Base-by-base conservation (phyloP, 2,888 invertebrate species). In the Emmelina monodactyla region DNA sequence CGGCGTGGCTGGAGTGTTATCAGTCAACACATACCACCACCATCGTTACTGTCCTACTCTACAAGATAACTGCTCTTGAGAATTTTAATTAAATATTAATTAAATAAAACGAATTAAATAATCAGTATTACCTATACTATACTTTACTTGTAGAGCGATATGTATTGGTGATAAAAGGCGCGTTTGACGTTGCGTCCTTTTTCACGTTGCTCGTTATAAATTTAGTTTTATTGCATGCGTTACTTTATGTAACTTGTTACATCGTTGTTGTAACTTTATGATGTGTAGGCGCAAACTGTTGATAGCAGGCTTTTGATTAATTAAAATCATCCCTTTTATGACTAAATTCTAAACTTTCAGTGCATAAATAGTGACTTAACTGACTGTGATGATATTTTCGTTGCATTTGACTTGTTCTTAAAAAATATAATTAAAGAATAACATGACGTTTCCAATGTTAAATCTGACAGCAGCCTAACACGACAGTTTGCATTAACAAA, bases 1-100 rank as follows among this genome's bases (percentile, higher is more conserved):
- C 35, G 39, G 47, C 49, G 55, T 56, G 55, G 60, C 57, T 61
- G 58, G 57, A 50, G 57, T 58, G 55, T 78, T 78, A 78, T 79
- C 79, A 67, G 67, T 62, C 60, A 65, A 64, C 68, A 67, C 69
- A 76, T 66, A 78, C 75, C 69, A 65, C 65, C 76, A 65, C 66
- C 76, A 63, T 75, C 79, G 75, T 76, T 73, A 78, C 73, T 76
- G 78, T 78, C 76, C 78, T 67, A 76, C 78, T 75, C 72, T 76
- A 73, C 68, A 68, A 76, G 79, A 78, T 78, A 79, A 79, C 68
- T 66, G 66, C 64, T 73, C 67, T 62, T 61, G 69, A 65, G 76
- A 75, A 76, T 76, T 75, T 79, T 75, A 78, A 79, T 79, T 76
- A 78, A 78, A 79, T 76, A 78, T 78, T 75, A 78, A n/a, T n/a